Percentiles rank a stretch among this genome's conserved stretches.
Conservation (phyloP, 2,888 invertebrate species). For the Diarsia rubi region DNA sequence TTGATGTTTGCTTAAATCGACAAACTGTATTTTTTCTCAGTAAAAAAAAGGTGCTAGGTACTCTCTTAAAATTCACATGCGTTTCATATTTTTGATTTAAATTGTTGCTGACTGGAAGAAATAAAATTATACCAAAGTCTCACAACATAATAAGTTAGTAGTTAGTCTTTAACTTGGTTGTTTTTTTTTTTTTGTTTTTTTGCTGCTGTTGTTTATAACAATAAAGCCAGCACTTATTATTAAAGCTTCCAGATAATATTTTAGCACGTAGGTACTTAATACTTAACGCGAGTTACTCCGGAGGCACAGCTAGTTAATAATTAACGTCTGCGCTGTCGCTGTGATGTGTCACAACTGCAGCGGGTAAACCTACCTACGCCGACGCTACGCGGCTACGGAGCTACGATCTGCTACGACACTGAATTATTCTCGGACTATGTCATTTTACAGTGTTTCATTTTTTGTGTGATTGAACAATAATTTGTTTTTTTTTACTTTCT, state of each 20-base stretch:
- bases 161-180: no score
- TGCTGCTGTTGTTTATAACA: background rate
- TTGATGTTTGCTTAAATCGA: background rate
- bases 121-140: background rate
- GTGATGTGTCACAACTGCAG: slow-evolving; percentile 11
- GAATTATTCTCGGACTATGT: background rate
- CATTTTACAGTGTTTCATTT: background rate
- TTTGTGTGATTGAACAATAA: background rate
- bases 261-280: background rate
- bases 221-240: background rate
- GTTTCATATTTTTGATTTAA: background rate
- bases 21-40: background rate
- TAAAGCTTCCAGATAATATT: background rate
- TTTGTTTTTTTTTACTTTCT: background rate
- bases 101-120: background rate
- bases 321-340: background rate
- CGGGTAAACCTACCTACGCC: background rate
- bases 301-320: background rate
- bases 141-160: no score
- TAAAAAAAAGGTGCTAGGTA: no score
- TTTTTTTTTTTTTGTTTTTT: no score
- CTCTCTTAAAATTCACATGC: background rate
- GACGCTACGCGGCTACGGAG: slow-evolving; percentile 6
- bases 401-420: slow-evolving; percentile 15
- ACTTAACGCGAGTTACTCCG: background rate